Evolutionary conservation across 2,113 vertebrate species (phyloP).

Genomic region (Elanus axillaris): DNA sequence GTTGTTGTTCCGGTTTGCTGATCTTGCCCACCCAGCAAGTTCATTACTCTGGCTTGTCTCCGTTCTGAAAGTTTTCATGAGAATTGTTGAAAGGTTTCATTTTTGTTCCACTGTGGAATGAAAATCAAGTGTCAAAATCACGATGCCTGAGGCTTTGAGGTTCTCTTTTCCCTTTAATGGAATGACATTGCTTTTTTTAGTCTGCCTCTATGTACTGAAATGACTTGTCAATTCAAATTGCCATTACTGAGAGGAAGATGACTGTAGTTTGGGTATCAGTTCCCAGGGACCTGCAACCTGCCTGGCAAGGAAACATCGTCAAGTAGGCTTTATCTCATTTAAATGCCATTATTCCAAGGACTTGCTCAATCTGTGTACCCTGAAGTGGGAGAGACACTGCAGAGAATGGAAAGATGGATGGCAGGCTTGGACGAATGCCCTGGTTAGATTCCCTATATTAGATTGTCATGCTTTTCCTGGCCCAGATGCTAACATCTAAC

Average conservation of each 20-base stretch:
- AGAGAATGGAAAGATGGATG: slow-evolving; percentile 50
- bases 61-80: not conserved
- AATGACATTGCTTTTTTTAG: not conserved
- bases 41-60: not conserved
- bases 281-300: not conserved
- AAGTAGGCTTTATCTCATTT: slow-evolving; percentile 24
- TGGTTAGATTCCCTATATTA: not conserved
- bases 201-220: not conserved
- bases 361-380: slow-evolving; percentile 8
- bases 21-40: not conserved
- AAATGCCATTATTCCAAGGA: slow-evolving; percentile 53
- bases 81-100: not conserved
- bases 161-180: not conserved
- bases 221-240: not conserved
- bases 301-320: not conserved
- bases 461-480: slow-evolving; percentile 28
- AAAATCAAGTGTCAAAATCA: not conserved
- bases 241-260: not conserved
- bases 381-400: slow-evolving; percentile 6
- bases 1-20: not conserved
- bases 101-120: not conserved
- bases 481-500: slow-evolving; percentile 31
- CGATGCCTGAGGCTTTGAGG: not conserved
- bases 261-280: not conserved
- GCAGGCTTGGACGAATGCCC: slow-evolving; percentile 39